Evolutionary conservation across 2,888 invertebrate species (phyloP).

Genomic region (Stenoptilia bipunctidactyla): DNA sequence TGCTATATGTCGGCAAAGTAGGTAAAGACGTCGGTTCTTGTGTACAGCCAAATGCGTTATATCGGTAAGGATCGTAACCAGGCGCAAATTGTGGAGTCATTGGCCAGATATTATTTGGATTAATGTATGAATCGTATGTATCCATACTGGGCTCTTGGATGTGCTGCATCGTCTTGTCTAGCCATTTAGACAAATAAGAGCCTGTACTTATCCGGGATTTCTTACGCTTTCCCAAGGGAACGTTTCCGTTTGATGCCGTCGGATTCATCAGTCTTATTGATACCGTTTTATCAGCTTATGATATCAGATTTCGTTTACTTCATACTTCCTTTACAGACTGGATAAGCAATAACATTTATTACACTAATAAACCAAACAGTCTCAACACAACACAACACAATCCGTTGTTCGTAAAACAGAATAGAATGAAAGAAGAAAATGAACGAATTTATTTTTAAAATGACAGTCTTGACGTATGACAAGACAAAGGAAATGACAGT

Average conservation of each 20-base stretch:
- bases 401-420: too few relatives aligned
- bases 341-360: too few relatives aligned
- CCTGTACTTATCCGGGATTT: constrained; percentile 53
- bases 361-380: too few relatives aligned
- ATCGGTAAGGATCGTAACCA: constrained; percentile 58
- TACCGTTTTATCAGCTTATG: too few relatives aligned
- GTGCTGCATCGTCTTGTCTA: constrained; percentile 61
- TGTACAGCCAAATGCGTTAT: constrained; percentile 62
- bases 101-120: constrained; percentile 39
- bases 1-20: constrained; percentile 70
- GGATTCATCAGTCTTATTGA: too few relatives aligned
- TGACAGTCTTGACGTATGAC: too few relatives aligned
- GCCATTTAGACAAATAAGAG: constrained; percentile 61
- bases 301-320: too few relatives aligned
- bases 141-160: constrained; percentile 54
- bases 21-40: constrained; percentile 77
- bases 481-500: too few relatives aligned
- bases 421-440: too few relatives aligned
- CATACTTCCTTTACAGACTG: too few relatives aligned
- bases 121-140: constrained; percentile 40
- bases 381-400: too few relatives aligned
- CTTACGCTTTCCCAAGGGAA: constrained; percentile 60
- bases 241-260: constrained; percentile 22
- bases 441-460: too few relatives aligned
- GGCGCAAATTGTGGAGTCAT: constrained; percentile 45